These are phyloP conservation scores for Oreochromis aureus DNA, from an alignment of 2,113 vertebrate genomes.

Conservation along the genomic window DNA sequence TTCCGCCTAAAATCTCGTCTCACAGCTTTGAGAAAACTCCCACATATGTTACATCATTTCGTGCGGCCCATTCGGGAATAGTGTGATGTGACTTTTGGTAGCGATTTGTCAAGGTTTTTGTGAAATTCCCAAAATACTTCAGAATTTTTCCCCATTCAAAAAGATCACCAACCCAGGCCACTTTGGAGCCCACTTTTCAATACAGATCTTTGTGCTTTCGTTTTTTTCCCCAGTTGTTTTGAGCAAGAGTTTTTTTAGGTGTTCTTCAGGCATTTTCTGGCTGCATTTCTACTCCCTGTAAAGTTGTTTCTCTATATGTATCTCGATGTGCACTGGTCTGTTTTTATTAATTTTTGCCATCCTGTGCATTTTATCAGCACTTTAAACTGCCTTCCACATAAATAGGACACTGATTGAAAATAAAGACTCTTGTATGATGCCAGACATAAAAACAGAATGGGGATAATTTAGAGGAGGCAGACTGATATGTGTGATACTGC, in stretches of 20 bases:
- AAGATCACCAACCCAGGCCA: not conserved
- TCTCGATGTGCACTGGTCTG: not conserved
- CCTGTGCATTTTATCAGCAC: not conserved
- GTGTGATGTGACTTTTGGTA: not conserved
- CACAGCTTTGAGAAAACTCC: not conserved
- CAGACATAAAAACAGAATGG: not conserved
- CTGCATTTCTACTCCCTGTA: not conserved
- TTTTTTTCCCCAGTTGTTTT: not conserved
- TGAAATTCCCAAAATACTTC: not conserved
- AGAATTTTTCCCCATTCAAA: not conserved
- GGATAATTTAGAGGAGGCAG: not conserved
- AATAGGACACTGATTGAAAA: not conserved
- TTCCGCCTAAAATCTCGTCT: accelerated
- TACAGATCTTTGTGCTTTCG: not conserved
- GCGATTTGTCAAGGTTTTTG: not conserved
- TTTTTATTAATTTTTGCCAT: accelerated
- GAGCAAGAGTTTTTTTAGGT: not conserved
- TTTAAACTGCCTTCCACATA: accelerated
- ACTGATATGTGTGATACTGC: not conserved
- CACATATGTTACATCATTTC: not conserved
- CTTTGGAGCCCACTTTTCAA: not conserved
- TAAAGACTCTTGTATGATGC: not conserved
- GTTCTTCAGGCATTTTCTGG: not conserved
- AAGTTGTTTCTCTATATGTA: not conserved
- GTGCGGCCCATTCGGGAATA: not conserved